These are phyloP conservation scores for Mallotus villosus DNA, from an alignment of 2,797 vertebrate species.

Conservation along the genomic window DNA sequence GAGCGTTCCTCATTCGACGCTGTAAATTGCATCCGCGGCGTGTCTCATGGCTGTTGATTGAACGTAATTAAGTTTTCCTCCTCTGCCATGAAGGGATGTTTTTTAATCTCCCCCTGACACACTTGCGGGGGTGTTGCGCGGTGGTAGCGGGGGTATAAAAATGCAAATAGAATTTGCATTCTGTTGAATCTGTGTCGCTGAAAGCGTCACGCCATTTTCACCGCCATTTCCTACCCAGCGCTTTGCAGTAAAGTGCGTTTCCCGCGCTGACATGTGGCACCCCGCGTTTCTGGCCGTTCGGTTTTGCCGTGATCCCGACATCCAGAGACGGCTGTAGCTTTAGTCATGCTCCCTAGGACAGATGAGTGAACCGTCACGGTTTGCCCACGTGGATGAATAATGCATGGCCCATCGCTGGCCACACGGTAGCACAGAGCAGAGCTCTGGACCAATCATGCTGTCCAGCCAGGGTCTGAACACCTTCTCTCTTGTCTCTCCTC, in stretches of 20 bases:
- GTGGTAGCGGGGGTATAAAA: conserved; percentile 1
- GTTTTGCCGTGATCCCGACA: background rate
- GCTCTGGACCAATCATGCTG: conserved; percentile 38
- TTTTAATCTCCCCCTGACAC: conserved; percentile 40
- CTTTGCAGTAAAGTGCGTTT: background rate
- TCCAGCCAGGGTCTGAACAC: conserved; percentile 36
- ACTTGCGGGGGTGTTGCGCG: conserved; percentile 1
- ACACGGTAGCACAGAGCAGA: conserved; percentile 41
- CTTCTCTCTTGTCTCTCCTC: conserved; percentile 26
- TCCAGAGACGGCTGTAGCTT: conserved; percentile 21
- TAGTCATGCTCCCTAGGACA: conserved; percentile 44
- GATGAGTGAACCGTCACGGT: conserved; percentile 39
- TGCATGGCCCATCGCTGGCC: conserved; percentile 52
- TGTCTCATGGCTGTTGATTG: conserved; percentile 61
- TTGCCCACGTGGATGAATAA: conserved; percentile 57
- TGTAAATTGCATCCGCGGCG: conserved; percentile 52
- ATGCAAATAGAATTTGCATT: conserved; percentile 13
- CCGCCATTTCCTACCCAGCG: background rate
- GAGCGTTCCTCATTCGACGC: conserved; percentile 45
- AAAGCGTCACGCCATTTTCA: background rate
- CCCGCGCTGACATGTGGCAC: too few relatives aligned
- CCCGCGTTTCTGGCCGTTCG: background rate
- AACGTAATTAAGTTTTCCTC: conserved; percentile 69
- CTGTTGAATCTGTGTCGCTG: background rate
- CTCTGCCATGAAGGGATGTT: conserved; percentile 48